Conservation (phyloP, 1,140 invertebrate genomes). For the Pseudoatta argentina region DNA sequence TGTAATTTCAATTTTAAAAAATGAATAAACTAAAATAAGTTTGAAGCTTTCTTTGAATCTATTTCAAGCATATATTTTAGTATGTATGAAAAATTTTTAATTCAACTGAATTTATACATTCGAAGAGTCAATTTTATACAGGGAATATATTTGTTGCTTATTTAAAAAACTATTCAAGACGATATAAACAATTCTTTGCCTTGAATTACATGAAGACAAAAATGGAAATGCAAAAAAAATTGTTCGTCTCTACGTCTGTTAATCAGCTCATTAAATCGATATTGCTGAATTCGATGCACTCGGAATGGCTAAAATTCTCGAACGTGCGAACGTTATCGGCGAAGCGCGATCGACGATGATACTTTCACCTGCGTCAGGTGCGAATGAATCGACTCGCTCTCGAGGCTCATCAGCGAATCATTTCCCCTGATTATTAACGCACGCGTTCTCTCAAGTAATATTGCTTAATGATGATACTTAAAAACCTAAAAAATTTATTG, state of each 20-base stretch:
- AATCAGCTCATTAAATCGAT: conserved; percentile 40
- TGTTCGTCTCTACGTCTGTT: not conserved
- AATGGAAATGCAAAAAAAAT: conserved; percentile 7
- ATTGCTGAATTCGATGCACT: not conserved
- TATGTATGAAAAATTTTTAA: not conserved
- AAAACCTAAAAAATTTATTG: not conserved
- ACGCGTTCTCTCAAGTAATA: not conserved
- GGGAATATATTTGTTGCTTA: conserved; percentile 13
- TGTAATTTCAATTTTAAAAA: not conserved
- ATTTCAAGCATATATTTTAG: not conserved
- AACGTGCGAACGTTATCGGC: conserved; percentile 38
- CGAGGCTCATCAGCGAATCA: conserved; percentile 38
- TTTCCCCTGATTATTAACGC: not conserved
- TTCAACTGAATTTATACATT: not conserved
- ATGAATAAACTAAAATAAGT: not conserved
- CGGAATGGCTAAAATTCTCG: conserved; percentile 28
- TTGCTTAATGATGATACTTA: conserved; percentile 13
- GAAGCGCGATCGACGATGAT: conserved; percentile 54
- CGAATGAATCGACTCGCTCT: conserved; percentile 41
- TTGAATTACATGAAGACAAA: not conserved
- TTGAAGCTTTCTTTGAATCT: not conserved
- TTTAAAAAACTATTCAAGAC: not conserved
- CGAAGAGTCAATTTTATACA: not conserved
- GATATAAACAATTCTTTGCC: not conserved
- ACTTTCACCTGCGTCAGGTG: conserved; percentile 71